Evolutionary conservation across 2,888 invertebrate species (phyloP).

Genomic region (Torymus auratus): DNA sequence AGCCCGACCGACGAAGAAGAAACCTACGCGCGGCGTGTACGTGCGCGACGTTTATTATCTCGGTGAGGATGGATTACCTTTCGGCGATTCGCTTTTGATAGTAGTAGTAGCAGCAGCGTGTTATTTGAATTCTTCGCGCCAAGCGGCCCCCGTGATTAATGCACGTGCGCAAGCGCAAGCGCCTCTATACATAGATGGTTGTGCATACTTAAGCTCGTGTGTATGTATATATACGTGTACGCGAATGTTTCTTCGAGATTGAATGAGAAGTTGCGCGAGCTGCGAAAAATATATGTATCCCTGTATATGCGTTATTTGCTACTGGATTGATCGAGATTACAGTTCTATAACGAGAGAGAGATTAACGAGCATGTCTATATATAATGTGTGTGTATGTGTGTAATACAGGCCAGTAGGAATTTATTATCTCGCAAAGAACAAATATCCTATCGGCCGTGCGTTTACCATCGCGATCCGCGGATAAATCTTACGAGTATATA

Average conservation of each 20-base stretch:
- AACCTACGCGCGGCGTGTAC: background rate
- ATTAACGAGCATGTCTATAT: too few species aligned
- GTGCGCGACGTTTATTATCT: slow-evolving; percentile 3
- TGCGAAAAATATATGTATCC: too few species aligned
- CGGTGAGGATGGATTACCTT: slow-evolving; percentile 11
- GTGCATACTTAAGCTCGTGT: too few species aligned
- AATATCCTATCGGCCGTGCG: slow-evolving; percentile 20
- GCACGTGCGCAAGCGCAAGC: background rate
- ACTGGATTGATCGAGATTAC: too few species aligned
- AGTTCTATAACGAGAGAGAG: too few species aligned
- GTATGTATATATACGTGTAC: too few species aligned
- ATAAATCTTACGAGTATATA: slow-evolving; percentile 30
- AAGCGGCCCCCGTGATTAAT: slow-evolving; percentile 6
- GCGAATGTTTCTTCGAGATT: too few species aligned
- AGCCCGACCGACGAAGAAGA: background rate
- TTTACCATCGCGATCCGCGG: background rate
- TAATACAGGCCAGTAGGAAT: background rate
- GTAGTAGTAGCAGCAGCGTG: background rate
- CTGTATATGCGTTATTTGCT: too few species aligned
- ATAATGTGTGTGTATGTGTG: too few species aligned
- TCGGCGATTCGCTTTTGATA: slow-evolving; percentile 23
- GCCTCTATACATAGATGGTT: too few species aligned
- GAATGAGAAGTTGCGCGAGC: too few species aligned
- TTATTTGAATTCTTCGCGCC: slow-evolving; percentile 33
- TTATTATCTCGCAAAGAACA: slow-evolving; percentile 32